These are phyloP conservation scores for Gymnocephalus cernua DNA, from an alignment of 2,113 vertebrate genomes.

Conservation along the genomic window DNA sequence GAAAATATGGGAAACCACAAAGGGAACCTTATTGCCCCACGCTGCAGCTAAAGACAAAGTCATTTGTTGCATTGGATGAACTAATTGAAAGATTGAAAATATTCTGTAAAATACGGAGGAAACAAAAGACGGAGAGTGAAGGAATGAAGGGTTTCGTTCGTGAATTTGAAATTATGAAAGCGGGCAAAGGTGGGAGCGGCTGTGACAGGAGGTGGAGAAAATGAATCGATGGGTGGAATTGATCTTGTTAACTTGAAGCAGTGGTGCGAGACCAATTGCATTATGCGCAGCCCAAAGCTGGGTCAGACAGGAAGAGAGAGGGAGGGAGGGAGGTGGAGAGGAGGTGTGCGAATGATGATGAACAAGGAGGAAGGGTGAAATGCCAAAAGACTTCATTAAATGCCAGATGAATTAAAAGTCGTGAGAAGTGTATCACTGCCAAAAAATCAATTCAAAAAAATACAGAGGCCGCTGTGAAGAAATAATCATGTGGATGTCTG, in stretches of 20 bases:
- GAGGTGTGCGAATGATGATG: constrained; percentile 1
- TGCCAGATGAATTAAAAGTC: constrained; percentile 11
- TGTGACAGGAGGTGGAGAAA: constrained; percentile 58
- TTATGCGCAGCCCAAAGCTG: constrained; percentile 28
- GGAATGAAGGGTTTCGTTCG: background rate
- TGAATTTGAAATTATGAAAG: background rate
- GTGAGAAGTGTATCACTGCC: background rate
- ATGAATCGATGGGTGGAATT: constrained; percentile 58
- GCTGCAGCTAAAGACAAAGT: background rate
- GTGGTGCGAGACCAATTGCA: constrained; percentile 52
- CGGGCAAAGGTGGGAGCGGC: background rate
- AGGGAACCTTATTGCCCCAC: background rate
- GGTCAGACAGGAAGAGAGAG: constrained; percentile 25
- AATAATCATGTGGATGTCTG: background rate
- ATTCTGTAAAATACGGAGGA: background rate
- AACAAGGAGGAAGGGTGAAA: constrained; percentile 10
- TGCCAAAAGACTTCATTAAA: constrained; percentile 10
- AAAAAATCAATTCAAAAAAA: constrained; percentile 8
- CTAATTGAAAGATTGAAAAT: background rate
- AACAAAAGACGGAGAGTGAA: background rate
- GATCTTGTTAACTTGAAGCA: constrained; percentile 69
- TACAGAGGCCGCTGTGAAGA: background rate
- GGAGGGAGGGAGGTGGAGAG: background rate
- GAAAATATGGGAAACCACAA: background rate
- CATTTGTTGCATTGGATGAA: background rate